A percentile compares a stretch with the other conserved stretches of the same genome.
phyloP scores from a whole-genome alignment of 2,888 invertebrate genomes.

The Phengaris alcon region DNA sequence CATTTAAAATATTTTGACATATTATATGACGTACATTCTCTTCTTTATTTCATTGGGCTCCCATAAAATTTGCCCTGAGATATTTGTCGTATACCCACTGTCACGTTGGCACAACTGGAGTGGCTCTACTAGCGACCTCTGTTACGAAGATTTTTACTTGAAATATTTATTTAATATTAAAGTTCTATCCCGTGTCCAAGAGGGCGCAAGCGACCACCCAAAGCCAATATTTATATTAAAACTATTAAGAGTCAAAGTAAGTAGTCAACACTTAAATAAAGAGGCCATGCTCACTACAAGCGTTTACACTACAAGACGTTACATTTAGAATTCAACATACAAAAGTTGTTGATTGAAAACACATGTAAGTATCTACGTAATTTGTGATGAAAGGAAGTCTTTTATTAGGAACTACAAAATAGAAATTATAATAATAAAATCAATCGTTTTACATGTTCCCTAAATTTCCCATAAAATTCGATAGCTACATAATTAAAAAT shows the following conservation, averaged over 20 bases:
- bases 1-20: not conserved
- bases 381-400: constrained; percentile 29
- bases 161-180: not conserved
- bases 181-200: too few relatives aligned
- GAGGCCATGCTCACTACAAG: constrained; percentile 26
- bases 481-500: not conserved
- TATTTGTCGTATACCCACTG: constrained; percentile 16
- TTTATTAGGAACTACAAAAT: constrained; percentile 30
- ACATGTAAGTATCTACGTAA: constrained; percentile 6
- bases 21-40: not conserved
- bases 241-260: constrained; percentile 16
- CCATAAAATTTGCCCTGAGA: not conserved
- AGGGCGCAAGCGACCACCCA: not conserved
- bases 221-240: constrained; percentile 13
- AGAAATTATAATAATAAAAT: constrained; percentile 13
- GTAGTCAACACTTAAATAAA: constrained; percentile 6
- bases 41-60: not conserved
- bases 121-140: constrained; percentile 2
- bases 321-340: constrained; percentile 24
- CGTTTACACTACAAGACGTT: constrained; percentile 15
- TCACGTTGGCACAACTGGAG: not conserved
- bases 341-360: constrained; percentile 29
- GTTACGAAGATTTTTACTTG: not conserved
- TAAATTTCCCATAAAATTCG: constrained; percentile 9
- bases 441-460: not conserved